Base-by-base conservation (phyloP, 2,113 vertebrate species). In the Choloepus hoffmanni region DNA sequence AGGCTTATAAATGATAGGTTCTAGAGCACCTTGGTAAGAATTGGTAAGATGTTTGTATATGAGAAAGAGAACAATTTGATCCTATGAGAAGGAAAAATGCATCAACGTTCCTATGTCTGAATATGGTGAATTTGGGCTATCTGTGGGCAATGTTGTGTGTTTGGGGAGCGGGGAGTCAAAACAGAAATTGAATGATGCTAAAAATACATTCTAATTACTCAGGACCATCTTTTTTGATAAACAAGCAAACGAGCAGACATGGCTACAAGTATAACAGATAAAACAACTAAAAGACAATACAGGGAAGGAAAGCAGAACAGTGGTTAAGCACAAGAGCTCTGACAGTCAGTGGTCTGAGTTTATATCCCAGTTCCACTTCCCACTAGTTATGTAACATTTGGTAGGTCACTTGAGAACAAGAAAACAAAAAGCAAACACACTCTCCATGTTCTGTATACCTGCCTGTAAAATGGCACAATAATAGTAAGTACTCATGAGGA, bases 61-160 rank as follows among this genome's bases (percentile, higher is more conserved):
- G 26, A 40, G 48, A 84, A 95, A 83, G 74, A 87, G 79, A 86
- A 84, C 15, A 24, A 81, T 83, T 74, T 79, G 9, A 78, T 87
- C 30, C 50, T 48, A 33, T 60, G 28, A 70, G 73, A 62, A 65
- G 14, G 36, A 83, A 93, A 58, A 93, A 74, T 14, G 23, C 16
- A 62, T 65, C 68, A n/a, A 50, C 48, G 33, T 92, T 81, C 16
- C 15, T 28, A 10, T 2, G 4, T n/a, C 58, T 36, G 36, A 36
- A 36, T 36, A 36, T 36, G 36, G 36, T 73, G 26, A 55, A 82
- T 45, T 50, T 90, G 62, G n/a, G 26, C 12, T 84, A 24, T 26
- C 33, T 84, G 13, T n/a, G 70, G 53, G 16, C 79, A 45, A 16
- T 36, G 1, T 26, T 58, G 23, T 58, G 45, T 55, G 45, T 30